Evolutionary conservation across 2,113 vertebrate species (phyloP), one percentile per base, ranked within the genome.

Genomic region (Bagarius yarrelli): DNA sequence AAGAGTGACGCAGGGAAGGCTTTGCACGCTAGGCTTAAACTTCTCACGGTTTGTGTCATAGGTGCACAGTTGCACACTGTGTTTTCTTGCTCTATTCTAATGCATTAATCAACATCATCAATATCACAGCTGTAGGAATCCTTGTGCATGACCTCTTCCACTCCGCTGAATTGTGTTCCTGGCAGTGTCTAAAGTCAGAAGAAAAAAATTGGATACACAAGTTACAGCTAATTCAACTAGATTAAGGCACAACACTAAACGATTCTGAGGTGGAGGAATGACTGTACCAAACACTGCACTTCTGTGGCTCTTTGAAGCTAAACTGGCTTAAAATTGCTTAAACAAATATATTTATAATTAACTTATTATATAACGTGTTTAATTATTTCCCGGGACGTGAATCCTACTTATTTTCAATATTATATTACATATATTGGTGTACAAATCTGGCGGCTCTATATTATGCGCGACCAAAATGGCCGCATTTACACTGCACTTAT

Each of bases 231-330:
- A 75, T 59, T 40, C 40, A 1, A 40, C 53, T 19, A 21, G 13
- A 50, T 72, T 72, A 30, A 25, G 36, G 72, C 72, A 40, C 32
- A 57, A n/a, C 15, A 12, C 21, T 56, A 74, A 74, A 56, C 13
- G 71, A 32, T 73, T 73, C 70, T 55, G 71, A 55, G 71, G 32
- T 73, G 52, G 55, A 55, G 30, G 71, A 73, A 21, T 23, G 56
- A 34, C 16, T 36, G 34, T 36, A 19, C 32, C 23, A 36, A 56
- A 74, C 52, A 34, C 30, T 36, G 72, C 11, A 57, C 52, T 36
- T 55, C 27, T 40, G 40, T 56, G 25, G 19, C 14, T 53, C 16
- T n/a, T 64, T 63, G 4, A 56, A 56, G 14, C 55, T 15, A 56
- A 56, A 3, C 3, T 3, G 3, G 55, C 13, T 56, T 59, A 23